Base-by-base conservation (phyloP, 2,888 invertebrate species). In the Philonicus albiceps region DNA sequence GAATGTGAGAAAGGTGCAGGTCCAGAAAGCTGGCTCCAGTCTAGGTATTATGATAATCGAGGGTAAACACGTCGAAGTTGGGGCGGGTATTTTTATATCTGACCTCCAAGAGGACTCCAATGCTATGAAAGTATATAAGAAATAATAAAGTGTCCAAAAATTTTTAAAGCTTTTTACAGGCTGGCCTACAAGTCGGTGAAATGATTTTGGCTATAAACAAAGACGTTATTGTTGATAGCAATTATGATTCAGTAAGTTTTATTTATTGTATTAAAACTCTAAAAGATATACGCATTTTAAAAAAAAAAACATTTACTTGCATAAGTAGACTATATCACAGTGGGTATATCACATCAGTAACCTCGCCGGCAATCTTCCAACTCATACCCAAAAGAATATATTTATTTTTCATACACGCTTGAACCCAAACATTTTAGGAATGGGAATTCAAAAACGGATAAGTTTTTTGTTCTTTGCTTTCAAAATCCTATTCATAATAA, bases 191-290 rank as follows among this genome's bases (percentile, higher is more conserved):
- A 93, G 98, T 99, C 86, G 99, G 99, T 88, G 99, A 99, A 93
- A 97, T 99, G 96, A 96, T 99, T 89, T 93, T 99, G 88, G 96
- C 98, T 73, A 98, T 99, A 80, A 99, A 99, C 93, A 96, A 97
- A 90, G 98, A 99, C 90, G 96, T 98, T 30, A 93, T 98, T 85
- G 93, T 97, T 19, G 97, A 97, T 88, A 95, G 96, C 88, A 97
- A 95, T 91, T 98, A 98, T 90, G 97, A 98, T 90, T 95, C 96
- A 91, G 97, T 97, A 93, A 93, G 93, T 55, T 53, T 43, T 16
- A 43, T 43, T 16, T 13, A 43, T 43, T 3, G 13, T 43, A 13
- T 74, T 22, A 22, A 8, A 3, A 40, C 0, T 22, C 31, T 6
- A 73, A 31, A 27, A 19, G 4, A n/a, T n/a, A n/a, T n/a, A n/a